phyloP scores from a whole-genome alignment of 2,888 invertebrate genomes.

The Epistrophe eligans region DNA sequence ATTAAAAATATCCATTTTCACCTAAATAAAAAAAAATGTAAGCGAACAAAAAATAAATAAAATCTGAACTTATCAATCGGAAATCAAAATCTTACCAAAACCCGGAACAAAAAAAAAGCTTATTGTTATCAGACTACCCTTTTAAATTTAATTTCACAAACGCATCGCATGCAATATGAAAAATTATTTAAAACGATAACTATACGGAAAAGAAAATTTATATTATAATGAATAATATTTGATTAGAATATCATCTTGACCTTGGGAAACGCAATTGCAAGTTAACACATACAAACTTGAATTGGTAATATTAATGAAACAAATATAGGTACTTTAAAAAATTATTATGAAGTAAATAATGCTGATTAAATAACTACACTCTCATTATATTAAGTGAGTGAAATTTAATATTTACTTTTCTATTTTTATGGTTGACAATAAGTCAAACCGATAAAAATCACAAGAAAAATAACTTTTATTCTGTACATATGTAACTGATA shows the following conservation, averaged over 20 bases:
- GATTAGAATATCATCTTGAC: slow-evolving; percentile 71
- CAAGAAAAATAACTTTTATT: not conserved
- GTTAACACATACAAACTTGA: not conserved
- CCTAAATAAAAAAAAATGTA: too few species aligned
- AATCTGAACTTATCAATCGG: too few species aligned
- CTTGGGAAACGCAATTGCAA: slow-evolving; percentile 71
- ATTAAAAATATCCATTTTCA: too few species aligned
- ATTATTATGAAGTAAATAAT: slow-evolving; percentile 25
- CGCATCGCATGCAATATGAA: slow-evolving; percentile 59
- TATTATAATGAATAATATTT: slow-evolving; percentile 32
- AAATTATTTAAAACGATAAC: slow-evolving; percentile 48
- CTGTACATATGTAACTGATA: slow-evolving; percentile 62
- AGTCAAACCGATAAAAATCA: slow-evolving; percentile 34
- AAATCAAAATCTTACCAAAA: slow-evolving; percentile 57
- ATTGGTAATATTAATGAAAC: slow-evolving; percentile 7
- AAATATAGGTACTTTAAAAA: slow-evolving; percentile 6
- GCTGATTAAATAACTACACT: slow-evolving; percentile 68
- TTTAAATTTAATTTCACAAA: slow-evolving; percentile 47
- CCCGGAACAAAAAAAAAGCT: slow-evolving; percentile 48
- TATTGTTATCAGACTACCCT: slow-evolving; percentile 35
- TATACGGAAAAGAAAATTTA: slow-evolving; percentile 61
- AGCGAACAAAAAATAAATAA: too few species aligned
- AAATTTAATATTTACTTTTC: slow-evolving; percentile 66
- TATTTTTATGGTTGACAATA: slow-evolving; percentile 57
- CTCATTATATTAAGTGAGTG: slow-evolving; percentile 28